phyloP scores from a whole-genome alignment of 2,113 vertebrate species.

The Tupaia chinensis region DNA sequence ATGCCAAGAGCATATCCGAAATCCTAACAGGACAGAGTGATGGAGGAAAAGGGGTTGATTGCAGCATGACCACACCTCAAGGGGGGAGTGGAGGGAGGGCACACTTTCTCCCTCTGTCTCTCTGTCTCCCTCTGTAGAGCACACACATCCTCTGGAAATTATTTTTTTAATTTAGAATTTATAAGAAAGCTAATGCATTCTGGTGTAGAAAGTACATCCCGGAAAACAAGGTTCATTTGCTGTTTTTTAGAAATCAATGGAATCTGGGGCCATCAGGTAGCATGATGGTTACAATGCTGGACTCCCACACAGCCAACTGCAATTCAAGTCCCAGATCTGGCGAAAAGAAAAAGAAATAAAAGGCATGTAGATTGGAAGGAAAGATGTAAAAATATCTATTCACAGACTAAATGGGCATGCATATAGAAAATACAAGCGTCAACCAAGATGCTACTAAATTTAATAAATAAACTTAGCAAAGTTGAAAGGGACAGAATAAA shows the following conservation, averaged over 20 bases:
- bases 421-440: background rate
- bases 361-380: background rate
- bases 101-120: too few relatives aligned
- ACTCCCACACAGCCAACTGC: too few relatives aligned
- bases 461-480: background rate
- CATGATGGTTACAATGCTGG: too few relatives aligned
- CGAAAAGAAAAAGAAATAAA: slow-evolving; percentile 29
- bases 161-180: background rate
- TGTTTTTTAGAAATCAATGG: background rate
- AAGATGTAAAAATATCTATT: background rate
- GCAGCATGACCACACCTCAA: too few relatives aligned
- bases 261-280: background rate
- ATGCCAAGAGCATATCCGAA: too few relatives aligned
- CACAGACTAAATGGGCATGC: background rate
- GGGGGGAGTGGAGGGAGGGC: too few relatives aligned
- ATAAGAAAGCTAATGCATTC: background rate
- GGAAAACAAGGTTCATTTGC: background rate
- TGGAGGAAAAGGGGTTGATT: too few relatives aligned
- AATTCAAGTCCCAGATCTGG: too few relatives aligned
- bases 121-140: too few relatives aligned
- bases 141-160: too few relatives aligned
- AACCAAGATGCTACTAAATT: slow-evolving; percentile 12
- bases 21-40: too few relatives aligned
- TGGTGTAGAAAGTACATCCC: background rate
- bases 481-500: background rate